Evolutionary conservation across 2,888 invertebrate species (phyloP), one percentile per base, ranked within the genome.

Genomic region (Cistogaster globosa): DNA sequence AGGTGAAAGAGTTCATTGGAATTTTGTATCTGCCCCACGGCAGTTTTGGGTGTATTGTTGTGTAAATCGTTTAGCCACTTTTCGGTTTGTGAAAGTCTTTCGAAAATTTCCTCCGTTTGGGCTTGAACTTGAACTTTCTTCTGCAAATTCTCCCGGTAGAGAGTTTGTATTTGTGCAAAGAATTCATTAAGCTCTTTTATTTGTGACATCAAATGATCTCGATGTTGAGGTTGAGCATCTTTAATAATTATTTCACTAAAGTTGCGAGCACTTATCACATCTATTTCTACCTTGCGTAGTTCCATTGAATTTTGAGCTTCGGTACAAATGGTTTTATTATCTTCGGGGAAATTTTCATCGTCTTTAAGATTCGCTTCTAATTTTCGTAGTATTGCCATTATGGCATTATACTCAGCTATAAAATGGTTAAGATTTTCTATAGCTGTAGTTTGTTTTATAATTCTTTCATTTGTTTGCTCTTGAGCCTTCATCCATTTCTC

Each of bases 1-100:
- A 95, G 94, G 88, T 95, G 95, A 90, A 96, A 96, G 45, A 96
- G 93, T 90, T 96, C 95, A 22, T 94, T 94, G 1, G 96, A 95
- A 87, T 95, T 95, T 0, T 94, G 93, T 88, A 96, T 94, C 84
- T 93, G 92, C 55, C 93, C 93, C 83, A 94, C 93, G 79, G 94
- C 93, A 63, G 94, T 94, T 36, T 92, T 91, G 1, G 96, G 95
- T 88, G 95, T 94, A 87, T 95, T 95, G 57, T 92, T 92, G 89
- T 95, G 95, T 14, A 96, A 90, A 51, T 93, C 93, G 51, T 93
- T 93, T 36, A 97, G 92, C 96, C 96, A 97, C 18, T 92, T 92
- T 65, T 94, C 94, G 7, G 91, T 92, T 62, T 91, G 86, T 83
- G 89, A 88, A 1, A 93, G 87, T 26, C 90, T 87, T 76, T 90